Conservation (phyloP, 2,888 invertebrate genomes). For the Didymodactylos carnosus region DNA sequence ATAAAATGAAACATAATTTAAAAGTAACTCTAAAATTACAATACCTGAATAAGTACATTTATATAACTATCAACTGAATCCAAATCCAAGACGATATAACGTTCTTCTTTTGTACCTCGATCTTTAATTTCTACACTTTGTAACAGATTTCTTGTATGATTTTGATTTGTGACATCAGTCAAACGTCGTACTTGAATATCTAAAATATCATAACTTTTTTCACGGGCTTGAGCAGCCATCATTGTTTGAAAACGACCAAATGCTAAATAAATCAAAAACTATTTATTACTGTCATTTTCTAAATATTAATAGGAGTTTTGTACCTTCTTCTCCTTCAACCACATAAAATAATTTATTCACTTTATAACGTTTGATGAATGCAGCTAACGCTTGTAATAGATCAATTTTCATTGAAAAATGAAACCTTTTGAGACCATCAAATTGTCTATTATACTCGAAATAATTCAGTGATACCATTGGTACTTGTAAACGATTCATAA, state of each 20-base stretch:
- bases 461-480: neutral
- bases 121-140: neutral
- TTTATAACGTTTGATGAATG: neutral
- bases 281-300: too few species aligned
- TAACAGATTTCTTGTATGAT: neutral
- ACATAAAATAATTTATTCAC: neutral
- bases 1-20: neutral
- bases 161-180: neutral
- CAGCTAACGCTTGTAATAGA: neutral
- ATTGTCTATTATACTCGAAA: neutral
- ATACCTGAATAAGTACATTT: conserved; percentile 6
- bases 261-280: too few species aligned
- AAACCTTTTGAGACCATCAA: neutral
- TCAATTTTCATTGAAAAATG: neutral
- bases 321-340: neutral
- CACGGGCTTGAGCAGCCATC: neutral
- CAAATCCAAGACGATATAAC: conserved; percentile 4
- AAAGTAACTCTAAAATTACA: neutral
- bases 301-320: too few species aligned
- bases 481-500: neutral
- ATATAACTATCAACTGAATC: neutral
- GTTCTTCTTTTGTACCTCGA: conserved; percentile 2
- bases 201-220: neutral
- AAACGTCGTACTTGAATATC: neutral
- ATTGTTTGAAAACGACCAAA: neutral